Base-by-base conservation (phyloP, 2,888 invertebrate genomes). In the Scaptomyza tumidula region DNA sequence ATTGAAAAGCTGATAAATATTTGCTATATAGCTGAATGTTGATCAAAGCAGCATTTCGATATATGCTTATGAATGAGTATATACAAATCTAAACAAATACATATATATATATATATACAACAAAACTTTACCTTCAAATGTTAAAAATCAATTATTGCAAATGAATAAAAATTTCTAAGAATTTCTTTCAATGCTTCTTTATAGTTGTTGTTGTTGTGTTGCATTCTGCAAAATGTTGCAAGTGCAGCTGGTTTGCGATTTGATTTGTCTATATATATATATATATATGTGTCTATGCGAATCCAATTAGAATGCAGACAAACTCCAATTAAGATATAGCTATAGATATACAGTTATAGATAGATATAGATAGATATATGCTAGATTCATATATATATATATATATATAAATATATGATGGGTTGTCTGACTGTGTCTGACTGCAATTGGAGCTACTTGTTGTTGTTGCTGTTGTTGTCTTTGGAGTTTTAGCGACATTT, bases 251-350 rank as follows among this genome's bases (percentile, higher is more conserved):
- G 54, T 48, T 14, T 19, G 11, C 41, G 64, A 44, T 46, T 54
- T 48, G 53, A 48, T 73, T 56, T 58, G 55, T 43, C 19, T 19
- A 43, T 41, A 16, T 10, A 24, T 24, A 44, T 19, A 19, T 19
- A 24, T 44, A 43, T 13, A 24, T 44, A 24, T 44, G 13, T 16
- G 19, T n/a, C 9, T 39, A 45, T 49, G 62, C 55, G 37, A 63
- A 59, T 54, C 48, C 73, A 73, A 68, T 59, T 80, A 67, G 73
- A 71, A 45, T 43, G 61, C 71, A 75, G 73, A 75, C 84, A 71
- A 77, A 75, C 68, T 75, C 66, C 71, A 85, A 85, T 81, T 85
- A 82, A 77, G 57, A 53, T 62, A 57, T 53, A 27, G 44, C 37
- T 65, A 64, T 67, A 62, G 31, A 67, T 59, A 53, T 54, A 58